Percentiles rank a stretch among this genome's conserved stretches.
Conservation (phyloP, 2,113 vertebrate genomes). For the Rattus norvegicus region DNA sequence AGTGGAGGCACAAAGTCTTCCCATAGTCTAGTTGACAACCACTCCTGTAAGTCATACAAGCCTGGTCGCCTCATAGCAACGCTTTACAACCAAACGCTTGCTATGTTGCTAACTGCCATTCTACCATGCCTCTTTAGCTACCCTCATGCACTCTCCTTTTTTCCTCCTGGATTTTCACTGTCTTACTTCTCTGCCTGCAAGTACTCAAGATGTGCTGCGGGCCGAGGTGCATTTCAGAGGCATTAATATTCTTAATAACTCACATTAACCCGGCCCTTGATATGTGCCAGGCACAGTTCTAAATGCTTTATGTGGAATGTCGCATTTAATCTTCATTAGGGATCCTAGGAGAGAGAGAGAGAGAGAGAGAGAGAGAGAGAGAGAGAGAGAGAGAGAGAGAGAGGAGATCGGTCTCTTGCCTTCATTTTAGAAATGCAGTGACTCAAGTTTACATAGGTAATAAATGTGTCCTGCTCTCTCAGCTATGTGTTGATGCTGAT, state of each 20-base stretch:
- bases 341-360: conserved; percentile 17
- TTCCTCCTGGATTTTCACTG: conserved; percentile 6
- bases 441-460: not conserved
- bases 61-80: not conserved
- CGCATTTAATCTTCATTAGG: conserved; percentile 73
- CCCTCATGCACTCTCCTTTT: conserved; percentile 26
- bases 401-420: not conserved
- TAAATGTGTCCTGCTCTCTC: not conserved
- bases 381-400: not conserved
- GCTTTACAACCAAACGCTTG: not conserved
- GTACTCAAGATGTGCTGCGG: conserved; percentile 64
- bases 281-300: conserved; percentile 64
- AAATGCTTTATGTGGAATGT: conserved; percentile 60
- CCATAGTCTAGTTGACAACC: not conserved
- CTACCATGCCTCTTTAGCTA: not conserved
- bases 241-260: conserved; percentile 69
- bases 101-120: not conserved
- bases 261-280: conserved; percentile 68
- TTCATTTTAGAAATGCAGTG: not conserved
- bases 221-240: conserved; percentile 67
- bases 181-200: conserved; percentile 65
- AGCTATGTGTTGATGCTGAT: not conserved
- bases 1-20: not conserved
- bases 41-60: not conserved
- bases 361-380: not conserved